These are phyloP conservation scores for Platycheirus albimanus DNA, from an alignment of 2,888 invertebrate species.

Conservation along the genomic window DNA sequence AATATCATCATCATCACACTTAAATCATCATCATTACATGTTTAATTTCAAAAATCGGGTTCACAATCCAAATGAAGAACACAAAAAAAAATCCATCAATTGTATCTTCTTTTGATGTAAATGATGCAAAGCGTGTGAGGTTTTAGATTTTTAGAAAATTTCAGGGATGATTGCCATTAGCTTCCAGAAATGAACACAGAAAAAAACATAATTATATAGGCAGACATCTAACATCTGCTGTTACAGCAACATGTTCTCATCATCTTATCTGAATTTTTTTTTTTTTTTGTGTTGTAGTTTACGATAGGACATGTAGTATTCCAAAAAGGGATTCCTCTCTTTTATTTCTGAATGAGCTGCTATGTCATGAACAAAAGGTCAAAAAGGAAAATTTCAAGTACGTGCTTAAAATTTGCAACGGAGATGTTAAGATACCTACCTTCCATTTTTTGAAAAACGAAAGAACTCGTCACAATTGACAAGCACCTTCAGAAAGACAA, in stretches of 20 bases:
- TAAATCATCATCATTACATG: constrained; percentile 63
- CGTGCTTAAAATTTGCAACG: constrained; percentile 72
- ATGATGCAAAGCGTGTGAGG: constrained; percentile 34
- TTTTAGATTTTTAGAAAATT: constrained; percentile 43
- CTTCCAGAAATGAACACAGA: constrained; percentile 16
- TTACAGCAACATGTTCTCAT: constrained; percentile 69
- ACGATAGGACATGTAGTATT: not conserved
- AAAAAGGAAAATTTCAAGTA: constrained; percentile 57
- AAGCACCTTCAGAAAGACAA: constrained; percentile 40
- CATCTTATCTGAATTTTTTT: constrained; percentile 50
- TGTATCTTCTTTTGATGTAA: constrained; percentile 8
- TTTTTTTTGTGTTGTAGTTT: not conserved
- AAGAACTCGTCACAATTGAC: constrained; percentile 61
- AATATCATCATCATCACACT: constrained; percentile 68
- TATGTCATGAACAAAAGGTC: constrained; percentile 23
- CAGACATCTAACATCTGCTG: constrained; percentile 66
- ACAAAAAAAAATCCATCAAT: constrained; percentile 12
- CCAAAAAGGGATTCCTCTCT: constrained; percentile 9
- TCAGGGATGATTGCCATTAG: constrained; percentile 59
- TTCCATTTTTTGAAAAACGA: constrained; percentile 1
- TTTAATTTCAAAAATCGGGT: constrained; percentile 40
- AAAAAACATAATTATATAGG: constrained; percentile 60
- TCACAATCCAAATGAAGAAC: constrained; percentile 15
- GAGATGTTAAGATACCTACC: constrained; percentile 17
- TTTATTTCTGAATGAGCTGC: not conserved